Evolutionary conservation across 2,113 vertebrate species (phyloP), one percentile per base, ranked within the genome.

Genomic region (Erinaceus europaeus): DNA sequence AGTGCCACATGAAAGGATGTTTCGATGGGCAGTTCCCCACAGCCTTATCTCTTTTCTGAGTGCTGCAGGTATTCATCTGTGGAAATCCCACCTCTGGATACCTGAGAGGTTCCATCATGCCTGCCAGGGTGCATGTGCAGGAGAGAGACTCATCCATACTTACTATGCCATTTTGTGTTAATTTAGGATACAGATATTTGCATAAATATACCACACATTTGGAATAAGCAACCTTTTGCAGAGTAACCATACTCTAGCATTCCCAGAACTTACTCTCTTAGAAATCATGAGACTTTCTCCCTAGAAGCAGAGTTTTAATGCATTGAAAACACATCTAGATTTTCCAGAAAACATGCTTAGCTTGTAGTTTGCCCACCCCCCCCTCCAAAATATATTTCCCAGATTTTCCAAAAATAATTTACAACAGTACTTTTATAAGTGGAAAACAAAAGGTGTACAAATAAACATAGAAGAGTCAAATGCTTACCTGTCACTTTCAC

Each of bases 401-500:
- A 64, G 34, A 50, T n/a, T 76, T 73, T 42, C 40, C 40, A 46
- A 27, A 87, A 82, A 50, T 52, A 48, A 52, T 36, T 79, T 36
- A 48, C 21, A 48, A 20, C 4, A 46, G 23, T 36, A 50, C 50
- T 59, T 77, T 38, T 21, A 42, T 38, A 73, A 68, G 27, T 65
- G 68, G 61, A 27, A 21, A 25, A 42, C 14, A 14, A 34, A 12
- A n/a, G n/a, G n/a, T n/a, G n/a, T 27, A 48, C 8, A 17, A 15
- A 5, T 57, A n/a, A n/a, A n/a, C n/a, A n/a, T n/a, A n/a, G n/a
- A n/a, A n/a, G n/a, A 27, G 12, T 50, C 27, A 13, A 18, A 53
- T 3, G 13, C 97, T 96, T 94, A 98, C 98, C 98, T 91, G 78
- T 92, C 76, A 98, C 97, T 62, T 90, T 86, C 89, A 97, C 97